phyloP scores from a whole-genome alignment of 53 echinoderm and acorn worm genomes.

The Holothuria scabra region DNA sequence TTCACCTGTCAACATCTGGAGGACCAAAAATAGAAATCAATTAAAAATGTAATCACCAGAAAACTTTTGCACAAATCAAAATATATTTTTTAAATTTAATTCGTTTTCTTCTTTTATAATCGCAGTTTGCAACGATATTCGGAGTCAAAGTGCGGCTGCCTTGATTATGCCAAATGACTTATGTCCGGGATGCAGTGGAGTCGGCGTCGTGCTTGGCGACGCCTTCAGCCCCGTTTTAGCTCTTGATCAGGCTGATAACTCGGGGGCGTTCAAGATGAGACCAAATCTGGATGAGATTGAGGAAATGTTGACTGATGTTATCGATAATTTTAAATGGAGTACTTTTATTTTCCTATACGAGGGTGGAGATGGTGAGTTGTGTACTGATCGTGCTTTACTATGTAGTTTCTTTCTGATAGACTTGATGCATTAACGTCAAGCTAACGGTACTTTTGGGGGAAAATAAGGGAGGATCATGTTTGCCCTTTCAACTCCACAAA shows the following conservation, averaged over 20 bases:
- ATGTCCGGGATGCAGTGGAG: slow-evolving; percentile 63
- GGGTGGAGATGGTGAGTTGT: slow-evolving; percentile 66
- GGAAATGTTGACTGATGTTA: slow-evolving; percentile 71
- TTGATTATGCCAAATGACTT: slow-evolving; percentile 85
- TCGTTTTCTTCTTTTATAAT: neutral
- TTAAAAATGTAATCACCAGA: no score
- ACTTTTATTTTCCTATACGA: slow-evolving; percentile 88
- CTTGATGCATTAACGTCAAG: no score
- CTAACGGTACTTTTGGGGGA: no score
- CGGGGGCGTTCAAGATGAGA: slow-evolving; percentile 82
- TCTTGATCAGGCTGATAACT: slow-evolving; percentile 75
- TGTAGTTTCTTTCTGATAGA: no score
- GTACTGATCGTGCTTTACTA: neutral
- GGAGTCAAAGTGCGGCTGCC: slow-evolving; percentile 63
- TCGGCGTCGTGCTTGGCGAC: slow-evolving; percentile 77
- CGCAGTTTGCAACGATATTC: slow-evolving; percentile 65
- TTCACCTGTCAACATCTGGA: no score
- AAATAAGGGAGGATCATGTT: no score
- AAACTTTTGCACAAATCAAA: no score
- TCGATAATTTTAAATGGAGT: slow-evolving; percentile 81
- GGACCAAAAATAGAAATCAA: no score
- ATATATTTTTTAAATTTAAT: no score
- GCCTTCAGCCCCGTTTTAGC: slow-evolving; percentile 80
- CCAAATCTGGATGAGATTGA: slow-evolving; percentile 64
- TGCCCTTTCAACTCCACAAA: no score